Percentiles rank a stretch among this genome's conserved stretches.
Conservation (phyloP, 2,888 invertebrate genomes). For the Heliconius hortense region DNA sequence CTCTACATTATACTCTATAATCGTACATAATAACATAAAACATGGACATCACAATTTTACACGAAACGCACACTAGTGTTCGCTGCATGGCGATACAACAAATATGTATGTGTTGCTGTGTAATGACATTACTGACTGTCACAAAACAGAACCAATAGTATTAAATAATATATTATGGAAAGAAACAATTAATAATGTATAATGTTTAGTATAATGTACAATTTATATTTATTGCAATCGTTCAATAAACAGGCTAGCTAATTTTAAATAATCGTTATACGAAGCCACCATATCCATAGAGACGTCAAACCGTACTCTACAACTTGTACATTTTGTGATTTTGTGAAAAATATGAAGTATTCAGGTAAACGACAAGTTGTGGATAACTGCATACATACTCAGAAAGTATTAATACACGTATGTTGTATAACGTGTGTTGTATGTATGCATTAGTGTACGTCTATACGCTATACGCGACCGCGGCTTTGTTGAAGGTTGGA, state of each 20-base stretch:
- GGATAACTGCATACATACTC: conserved; percentile 19
- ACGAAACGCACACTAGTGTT: conserved; percentile 33
- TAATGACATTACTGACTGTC: conserved; percentile 34
- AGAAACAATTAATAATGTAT: conserved; percentile 1
- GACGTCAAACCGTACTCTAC: neutral
- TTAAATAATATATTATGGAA: conserved; percentile 3
- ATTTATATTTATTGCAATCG: neutral
- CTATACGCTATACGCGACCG: conserved; percentile 55
- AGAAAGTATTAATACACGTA: conserved; percentile 34
- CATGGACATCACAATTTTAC: conserved; percentile 28
- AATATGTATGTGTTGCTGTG: conserved; percentile 32
- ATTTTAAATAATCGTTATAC: neutral
- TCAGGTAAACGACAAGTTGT: conserved; percentile 31
- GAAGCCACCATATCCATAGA: neutral
- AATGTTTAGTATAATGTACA: no score
- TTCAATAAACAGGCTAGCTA: neutral
- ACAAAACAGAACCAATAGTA: conserved; percentile 28
- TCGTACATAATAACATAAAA: conserved; percentile 12
- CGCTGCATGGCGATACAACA: conserved; percentile 17
- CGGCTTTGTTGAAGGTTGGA: conserved; percentile 69
- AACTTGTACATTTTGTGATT: neutral
- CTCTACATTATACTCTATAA: conserved; percentile 19
- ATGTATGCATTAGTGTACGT: conserved; percentile 44
- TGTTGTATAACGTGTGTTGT: conserved; percentile 42
- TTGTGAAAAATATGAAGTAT: neutral